Conservation (phyloP, 2,888 invertebrate genomes). For the Axea sp. region DNA sequence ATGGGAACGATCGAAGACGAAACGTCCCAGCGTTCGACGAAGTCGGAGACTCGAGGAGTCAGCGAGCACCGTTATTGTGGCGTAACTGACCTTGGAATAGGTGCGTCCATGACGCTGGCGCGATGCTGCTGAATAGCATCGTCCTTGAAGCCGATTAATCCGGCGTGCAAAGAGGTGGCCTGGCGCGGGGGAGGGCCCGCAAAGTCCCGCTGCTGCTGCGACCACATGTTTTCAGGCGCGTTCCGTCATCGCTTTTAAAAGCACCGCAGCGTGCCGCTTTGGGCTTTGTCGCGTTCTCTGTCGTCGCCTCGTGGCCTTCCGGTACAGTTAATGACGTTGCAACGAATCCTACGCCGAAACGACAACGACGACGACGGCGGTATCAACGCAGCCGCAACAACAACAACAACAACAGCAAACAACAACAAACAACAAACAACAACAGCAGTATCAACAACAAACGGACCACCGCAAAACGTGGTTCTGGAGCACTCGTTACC, state of each 20-base stretch:
- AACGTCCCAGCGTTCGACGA: conserved; percentile 1
- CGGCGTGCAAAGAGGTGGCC: conserved; percentile 33
- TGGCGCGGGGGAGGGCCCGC: conserved; percentile 41
- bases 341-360: neutral
- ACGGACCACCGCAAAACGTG: no score
- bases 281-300: no score
- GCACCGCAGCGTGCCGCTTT: no score
- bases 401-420: no score
- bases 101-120: conserved; percentile 65
- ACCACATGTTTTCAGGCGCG: conserved; percentile 58
- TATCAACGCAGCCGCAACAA: no score
- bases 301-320: no score
- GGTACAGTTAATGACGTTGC: neutral
- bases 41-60: conserved; percentile 12
- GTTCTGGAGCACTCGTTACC: no score
- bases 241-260: conserved; percentile 3
- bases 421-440: no score
- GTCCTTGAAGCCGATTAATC: conserved; percentile 59
- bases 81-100: conserved; percentile 70
- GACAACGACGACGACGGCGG: no score
- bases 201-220: conserved; percentile 50
- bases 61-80: conserved; percentile 54
- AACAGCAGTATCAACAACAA: no score
- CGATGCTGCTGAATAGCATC: conserved; percentile 57
- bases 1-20: neutral